Evolutionary conservation across 2,797 vertebrate genomes (phyloP), one percentile per base, ranked within the genome.

Genomic region (Etheostoma perlongum): DNA sequence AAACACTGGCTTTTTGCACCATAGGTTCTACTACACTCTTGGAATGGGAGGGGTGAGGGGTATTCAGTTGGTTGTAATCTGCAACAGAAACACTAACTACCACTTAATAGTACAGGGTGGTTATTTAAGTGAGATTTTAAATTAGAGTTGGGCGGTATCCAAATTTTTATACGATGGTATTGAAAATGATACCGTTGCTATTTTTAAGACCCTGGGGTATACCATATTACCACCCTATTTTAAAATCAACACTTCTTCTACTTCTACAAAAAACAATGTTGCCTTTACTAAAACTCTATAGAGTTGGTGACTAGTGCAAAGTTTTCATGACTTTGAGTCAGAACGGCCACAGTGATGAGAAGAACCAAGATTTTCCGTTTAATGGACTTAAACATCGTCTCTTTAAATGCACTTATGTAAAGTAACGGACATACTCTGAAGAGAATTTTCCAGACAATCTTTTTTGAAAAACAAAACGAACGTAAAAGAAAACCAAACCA

Each of bases 401-500:
- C 3, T 44, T 52, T 55, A 18, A 49, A 65, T 30, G 12, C 10
- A 42, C 36, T 6, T 7, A 16, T n/a, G 5, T 25, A 79, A 84
- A 88, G 23, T 33, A 71, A 78, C 2, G 12, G 51, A 79, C 74
- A 67, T 65, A 82, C 30, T 69, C 60, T 5, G 19, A 33, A 52
- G 25, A 23, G 47, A 18, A 66, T 63, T 85, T 82, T 89, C 82
- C 78, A 89, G 85, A 91, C 84, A 85, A 90, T 89, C 68, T 94
- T 94, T 94, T 94, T 93, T 82, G 61, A 57, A 67, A 72, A 72
- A 83, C 75, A 76, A 74, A 81, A 68, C 16, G 58, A 76, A 79
- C 21, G 42, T 42, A 68, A 76, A 85, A n/a, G 53, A 2, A 82
- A 87, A 88, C 42, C 70, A 82, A 92, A 82, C 75, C 63, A 84